phyloP scores from a whole-genome alignment of 2,888 invertebrate species.

The Coenonympha glycerion region DNA sequence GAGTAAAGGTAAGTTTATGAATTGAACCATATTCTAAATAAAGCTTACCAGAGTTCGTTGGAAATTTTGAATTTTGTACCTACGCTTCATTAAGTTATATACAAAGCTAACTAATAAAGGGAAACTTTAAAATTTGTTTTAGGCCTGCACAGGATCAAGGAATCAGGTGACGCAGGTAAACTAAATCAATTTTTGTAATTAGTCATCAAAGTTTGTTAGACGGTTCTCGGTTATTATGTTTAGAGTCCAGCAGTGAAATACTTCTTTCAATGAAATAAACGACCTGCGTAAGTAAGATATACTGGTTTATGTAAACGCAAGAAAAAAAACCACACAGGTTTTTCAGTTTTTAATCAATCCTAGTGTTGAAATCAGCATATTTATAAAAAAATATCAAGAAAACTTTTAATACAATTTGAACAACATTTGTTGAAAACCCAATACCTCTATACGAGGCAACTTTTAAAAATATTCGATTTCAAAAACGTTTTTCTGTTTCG shows the following conservation, averaged over 20 bases:
- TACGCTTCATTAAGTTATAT: too few species aligned
- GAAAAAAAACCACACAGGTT: too few species aligned
- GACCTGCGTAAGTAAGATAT: too few species aligned
- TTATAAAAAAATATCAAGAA: too few species aligned
- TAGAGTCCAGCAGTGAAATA: not conserved
- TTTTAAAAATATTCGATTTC: not conserved
- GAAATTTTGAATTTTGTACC: too few species aligned
- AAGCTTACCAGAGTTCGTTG: not conserved
- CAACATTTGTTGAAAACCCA: not conserved
- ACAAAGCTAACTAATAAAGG: slow-evolving; percentile 55
- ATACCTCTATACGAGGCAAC: not conserved
- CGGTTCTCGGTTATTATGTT: not conserved
- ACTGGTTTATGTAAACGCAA: too few species aligned
- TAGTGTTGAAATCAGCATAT: too few species aligned
- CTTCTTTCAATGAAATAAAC: too few species aligned
- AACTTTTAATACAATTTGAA: too few species aligned
- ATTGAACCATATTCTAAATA: not conserved
- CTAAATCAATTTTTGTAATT: slow-evolving; percentile 21
- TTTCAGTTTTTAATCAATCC: too few species aligned
- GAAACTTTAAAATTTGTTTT: slow-evolving; percentile 66
- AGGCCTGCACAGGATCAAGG: slow-evolving; percentile 63
- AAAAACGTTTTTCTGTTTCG: slow-evolving; percentile 5
- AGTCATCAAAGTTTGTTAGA: slow-evolving; percentile 4
- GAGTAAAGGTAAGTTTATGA: not conserved
- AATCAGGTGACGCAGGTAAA: slow-evolving; percentile 62